Evolutionary conservation across 1,140 invertebrate genomes (phyloP).

Genomic region (Uloborus diversus): DNA sequence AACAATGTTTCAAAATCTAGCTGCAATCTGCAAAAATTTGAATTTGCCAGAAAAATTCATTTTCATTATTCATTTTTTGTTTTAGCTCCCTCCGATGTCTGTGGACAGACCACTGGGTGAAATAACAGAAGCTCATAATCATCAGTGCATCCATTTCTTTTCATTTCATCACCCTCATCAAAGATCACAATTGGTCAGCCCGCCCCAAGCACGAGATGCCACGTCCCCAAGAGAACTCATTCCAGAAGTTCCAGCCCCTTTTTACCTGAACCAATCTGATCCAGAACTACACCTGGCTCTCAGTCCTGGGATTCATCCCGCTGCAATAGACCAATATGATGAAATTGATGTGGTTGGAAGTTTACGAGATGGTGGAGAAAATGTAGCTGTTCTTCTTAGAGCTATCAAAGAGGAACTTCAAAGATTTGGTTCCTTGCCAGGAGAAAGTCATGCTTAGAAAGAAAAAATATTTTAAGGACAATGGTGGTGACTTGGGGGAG

Average conservation of each 20-base stretch:
- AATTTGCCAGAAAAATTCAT: no score
- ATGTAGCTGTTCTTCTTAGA: conserved; percentile 28
- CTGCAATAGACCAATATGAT: conserved; percentile 14
- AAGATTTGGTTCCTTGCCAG: conserved; percentile 31
- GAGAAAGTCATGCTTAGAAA: conserved; percentile 37
- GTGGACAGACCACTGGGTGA: neutral
- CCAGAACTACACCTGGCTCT: conserved; percentile 6
- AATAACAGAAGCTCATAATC: conserved; percentile 21
- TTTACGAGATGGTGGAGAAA: neutral
- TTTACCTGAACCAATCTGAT: neutral
- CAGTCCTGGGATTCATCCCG: neutral
- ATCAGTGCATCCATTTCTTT: conserved; percentile 20
- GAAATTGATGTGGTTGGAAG: conserved; percentile 27
- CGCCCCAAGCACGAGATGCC: no score
- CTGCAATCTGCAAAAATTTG: no score
- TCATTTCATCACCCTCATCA: conserved; percentile 14
- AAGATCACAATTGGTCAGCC: no score
- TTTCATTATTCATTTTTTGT: neutral
- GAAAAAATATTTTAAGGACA: neutral
- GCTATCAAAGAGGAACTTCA: conserved; percentile 52
- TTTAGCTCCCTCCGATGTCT: neutral
- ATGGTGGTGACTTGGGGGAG: no score
- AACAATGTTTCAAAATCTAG: no score
- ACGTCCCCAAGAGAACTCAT: no score
- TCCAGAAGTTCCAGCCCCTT: neutral